Evolutionary conservation across 2,888 invertebrate genomes (phyloP).

Genomic region (Aricia artaxerxes): DNA sequence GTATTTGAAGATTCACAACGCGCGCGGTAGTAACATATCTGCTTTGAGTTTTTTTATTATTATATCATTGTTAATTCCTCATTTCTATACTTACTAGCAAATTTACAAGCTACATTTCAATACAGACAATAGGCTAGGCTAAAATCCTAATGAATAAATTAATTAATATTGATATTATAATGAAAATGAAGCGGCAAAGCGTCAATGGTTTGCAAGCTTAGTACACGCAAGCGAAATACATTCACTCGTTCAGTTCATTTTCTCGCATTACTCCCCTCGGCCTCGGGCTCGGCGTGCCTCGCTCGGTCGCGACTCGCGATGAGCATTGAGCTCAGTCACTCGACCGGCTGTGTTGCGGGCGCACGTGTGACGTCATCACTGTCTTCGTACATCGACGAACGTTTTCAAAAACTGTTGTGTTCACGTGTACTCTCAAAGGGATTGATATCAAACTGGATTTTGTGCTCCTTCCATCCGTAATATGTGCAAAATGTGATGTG

Average conservation of each 20-base stretch:
- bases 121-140: neutral
- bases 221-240: constrained; percentile 51
- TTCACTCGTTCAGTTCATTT: constrained; percentile 60
- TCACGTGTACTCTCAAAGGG: constrained; percentile 52
- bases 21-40: too few relatives aligned
- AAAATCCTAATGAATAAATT: neutral
- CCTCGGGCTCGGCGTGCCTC: constrained; percentile 17
- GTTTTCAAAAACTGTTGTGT: constrained; percentile 56
- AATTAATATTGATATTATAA: neutral
- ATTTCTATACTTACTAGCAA: too few relatives aligned
- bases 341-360: constrained; percentile 51
- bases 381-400: constrained; percentile 60
- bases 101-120: neutral
- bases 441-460: constrained; percentile 57
- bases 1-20: too few relatives aligned
- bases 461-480: constrained; percentile 60
- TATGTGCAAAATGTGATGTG: constrained; percentile 79
- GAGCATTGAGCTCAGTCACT: constrained; percentile 56
- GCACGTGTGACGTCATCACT: constrained; percentile 40
- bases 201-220: constrained; percentile 40
- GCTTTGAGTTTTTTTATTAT: too few relatives aligned
- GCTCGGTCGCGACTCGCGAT: constrained; percentile 26
- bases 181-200: constrained; percentile 7
- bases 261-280: constrained; percentile 40
- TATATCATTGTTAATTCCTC: too few relatives aligned